Evolutionary conservation across 2,797 vertebrate genomes (phyloP).

Genomic region (Gallinago nigripennis): DNA sequence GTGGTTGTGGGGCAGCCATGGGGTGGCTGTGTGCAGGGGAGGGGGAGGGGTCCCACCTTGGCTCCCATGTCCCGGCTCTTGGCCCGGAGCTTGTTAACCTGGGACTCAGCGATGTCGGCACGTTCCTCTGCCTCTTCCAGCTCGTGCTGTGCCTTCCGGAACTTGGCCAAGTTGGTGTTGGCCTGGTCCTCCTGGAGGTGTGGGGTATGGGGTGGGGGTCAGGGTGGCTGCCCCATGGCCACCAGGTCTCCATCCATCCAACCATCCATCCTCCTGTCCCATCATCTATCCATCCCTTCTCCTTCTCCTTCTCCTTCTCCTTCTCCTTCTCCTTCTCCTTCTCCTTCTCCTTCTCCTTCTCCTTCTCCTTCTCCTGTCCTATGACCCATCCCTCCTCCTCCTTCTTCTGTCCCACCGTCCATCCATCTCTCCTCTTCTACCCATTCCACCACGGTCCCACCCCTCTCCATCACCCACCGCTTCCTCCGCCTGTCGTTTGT

Average conservation of each 20-base stretch:
- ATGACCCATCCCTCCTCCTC: no score
- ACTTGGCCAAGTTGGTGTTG: constrained; percentile 87
- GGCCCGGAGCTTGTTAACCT: constrained; percentile 6
- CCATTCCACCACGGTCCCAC: no score
- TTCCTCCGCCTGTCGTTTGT: constrained; percentile 27
- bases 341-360: no score
- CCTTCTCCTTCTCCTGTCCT: background rate
- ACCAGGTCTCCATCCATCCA: no score
- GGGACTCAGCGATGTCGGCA: constrained; percentile 84
- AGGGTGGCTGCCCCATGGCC: background rate
- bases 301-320: no score
- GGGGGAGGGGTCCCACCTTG: background rate
- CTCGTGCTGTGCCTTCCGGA: constrained; percentile 90
- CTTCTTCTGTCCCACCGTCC: no score
- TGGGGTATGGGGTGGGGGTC: background rate
- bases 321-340: no score
- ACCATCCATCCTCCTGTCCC: no score
- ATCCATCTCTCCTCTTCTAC: no score
- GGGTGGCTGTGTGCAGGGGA: no score
- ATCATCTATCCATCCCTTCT: no score
- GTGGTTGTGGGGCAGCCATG: no score
- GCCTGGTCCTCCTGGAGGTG: constrained; percentile 85
- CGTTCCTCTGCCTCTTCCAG: constrained; percentile 89
- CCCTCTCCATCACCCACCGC: background rate
- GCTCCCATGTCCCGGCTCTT: background rate